Base-by-base conservation (phyloP, 2,113 vertebrate species). In the Castor canadensis region DNA sequence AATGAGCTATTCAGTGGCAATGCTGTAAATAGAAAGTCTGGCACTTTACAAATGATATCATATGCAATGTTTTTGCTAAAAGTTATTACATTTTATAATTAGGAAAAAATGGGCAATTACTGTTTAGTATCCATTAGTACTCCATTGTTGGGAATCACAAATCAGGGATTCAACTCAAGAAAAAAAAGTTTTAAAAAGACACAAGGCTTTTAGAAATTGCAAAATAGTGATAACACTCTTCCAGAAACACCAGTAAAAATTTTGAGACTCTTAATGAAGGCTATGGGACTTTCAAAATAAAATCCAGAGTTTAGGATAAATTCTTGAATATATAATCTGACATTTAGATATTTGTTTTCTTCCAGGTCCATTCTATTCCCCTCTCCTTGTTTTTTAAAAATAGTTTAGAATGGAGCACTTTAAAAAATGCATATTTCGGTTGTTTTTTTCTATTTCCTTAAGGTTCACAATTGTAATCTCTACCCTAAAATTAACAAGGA, bases 201-300 rank as follows among this genome's bases (percentile, higher is more conserved):
- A 69, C 87, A 95, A 32, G 47, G n/a, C 73, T 86, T 94, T 95
- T 89, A 75, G 58, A 96, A 88, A 72, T 93, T 97, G 96, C 87
- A 92, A 97, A 90, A 62, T 85, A 76, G 77, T 93, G 94, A 90
- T 95, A 97, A 86, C 64, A 75, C 82, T 97, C n/a, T 96, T 97
- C 91, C 90, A 96, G 96, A 98, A 98, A 97, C 71, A 92, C 0
- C 0, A 92, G 81, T 92, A 97, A 91, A 97, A 94, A 91, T 94
- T 95, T 76, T 91, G 24, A 97, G 96, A 96, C 90, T 97, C 95
- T 96, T 95, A 73, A 93, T 97, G 94, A 97, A 95, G 93, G 82
- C 95, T 96, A 76, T 96, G 93, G 92, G 89, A 95, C 91, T 97
- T 98, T 98, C 79, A 75, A 95, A 98, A 93, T 96, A 96, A 98